These are phyloP conservation scores for Petrosia ficiformis DNA, from an alignment of 37 sponge, comb jelly and placozoan genomes.

Conservation along the genomic window DNA sequence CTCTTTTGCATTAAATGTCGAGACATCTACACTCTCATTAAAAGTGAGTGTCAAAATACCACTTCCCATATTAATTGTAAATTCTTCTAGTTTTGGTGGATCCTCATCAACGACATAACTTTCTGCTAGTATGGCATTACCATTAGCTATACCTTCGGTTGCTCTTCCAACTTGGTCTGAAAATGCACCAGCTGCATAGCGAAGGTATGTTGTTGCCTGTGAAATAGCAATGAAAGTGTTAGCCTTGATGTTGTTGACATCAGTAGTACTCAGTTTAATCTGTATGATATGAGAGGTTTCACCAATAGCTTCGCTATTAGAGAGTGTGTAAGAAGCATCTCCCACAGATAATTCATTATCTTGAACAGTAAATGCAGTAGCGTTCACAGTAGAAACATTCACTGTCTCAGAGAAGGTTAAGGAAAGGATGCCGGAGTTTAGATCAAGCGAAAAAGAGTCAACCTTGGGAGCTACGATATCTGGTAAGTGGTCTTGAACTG, in stretches of 20 bases:
- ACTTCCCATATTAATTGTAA: constrained; percentile 51
- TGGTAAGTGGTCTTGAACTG: constrained; percentile 44
- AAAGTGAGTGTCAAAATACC: constrained; percentile 66
- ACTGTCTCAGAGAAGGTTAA: constrained; percentile 80
- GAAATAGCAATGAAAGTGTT: constrained; percentile 65
- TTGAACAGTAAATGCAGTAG: constrained; percentile 49
- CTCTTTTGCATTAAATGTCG: constrained; percentile 42
- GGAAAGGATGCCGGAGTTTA: constrained; percentile 44
- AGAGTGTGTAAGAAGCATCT: constrained; percentile 29
- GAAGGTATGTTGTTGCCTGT: constrained; percentile 52
- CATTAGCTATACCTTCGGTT: constrained; percentile 52
- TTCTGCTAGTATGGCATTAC: constrained; percentile 31
- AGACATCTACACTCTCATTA: constrained; percentile 71
- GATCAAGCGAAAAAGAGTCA: constrained; percentile 58
- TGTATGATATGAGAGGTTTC: constrained; percentile 19
- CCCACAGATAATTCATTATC: constrained; percentile 3
- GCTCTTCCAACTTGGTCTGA: constrained; percentile 55
- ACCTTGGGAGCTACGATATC: constrained; percentile 73
- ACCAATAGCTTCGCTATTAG: constrained; percentile 21
- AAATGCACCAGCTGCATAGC: constrained; percentile 46
- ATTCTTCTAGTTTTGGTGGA: constrained; percentile 44
- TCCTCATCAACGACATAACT: constrained; percentile 55
- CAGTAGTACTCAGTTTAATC: constrained; percentile 51
- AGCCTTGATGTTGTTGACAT: constrained; percentile 79
- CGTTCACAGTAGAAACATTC: constrained; percentile 36